These are phyloP conservation scores for Cephus cinctus DNA, from an alignment of 1,140 invertebrate genomes.

Conservation along the genomic window DNA sequence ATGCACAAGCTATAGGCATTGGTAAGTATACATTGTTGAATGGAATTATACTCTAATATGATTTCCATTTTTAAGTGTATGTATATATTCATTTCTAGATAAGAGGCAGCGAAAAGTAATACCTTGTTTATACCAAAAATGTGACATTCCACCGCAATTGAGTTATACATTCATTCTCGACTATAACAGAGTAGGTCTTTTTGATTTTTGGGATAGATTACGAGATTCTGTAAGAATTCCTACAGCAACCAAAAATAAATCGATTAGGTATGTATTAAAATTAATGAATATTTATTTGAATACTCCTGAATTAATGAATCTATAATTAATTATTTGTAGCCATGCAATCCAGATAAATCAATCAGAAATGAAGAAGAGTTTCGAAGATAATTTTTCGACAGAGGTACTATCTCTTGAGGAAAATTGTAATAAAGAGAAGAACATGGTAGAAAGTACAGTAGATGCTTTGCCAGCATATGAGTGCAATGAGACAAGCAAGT, in stretches of 20 bases:
- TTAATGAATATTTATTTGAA: slow-evolving; percentile 11
- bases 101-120: slow-evolving; percentile 63
- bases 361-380: no score
- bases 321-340: neutral
- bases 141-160: slow-evolving; percentile 61
- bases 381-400: neutral
- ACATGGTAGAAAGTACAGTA: neutral
- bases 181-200: slow-evolving; percentile 57
- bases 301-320: slow-evolving; percentile 3
- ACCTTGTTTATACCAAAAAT: slow-evolving; percentile 63
- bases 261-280: slow-evolving; percentile 10
- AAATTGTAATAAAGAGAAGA: slow-evolving; percentile 14
- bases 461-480: no score
- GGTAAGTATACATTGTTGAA: slow-evolving; percentile 52
- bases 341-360: neutral
- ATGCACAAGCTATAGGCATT: slow-evolving; percentile 72
- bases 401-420: neutral
- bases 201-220: slow-evolving; percentile 65
- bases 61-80: slow-evolving; percentile 3
- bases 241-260: neutral
- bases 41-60: neutral
- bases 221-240: slow-evolving; percentile 50
- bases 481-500: no score
- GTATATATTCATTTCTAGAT: slow-evolving; percentile 47
- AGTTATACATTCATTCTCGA: slow-evolving; percentile 59